These are phyloP conservation scores for Heterochromis multidens DNA, from an alignment of 2,113 vertebrate genomes.

Conservation along the genomic window DNA sequence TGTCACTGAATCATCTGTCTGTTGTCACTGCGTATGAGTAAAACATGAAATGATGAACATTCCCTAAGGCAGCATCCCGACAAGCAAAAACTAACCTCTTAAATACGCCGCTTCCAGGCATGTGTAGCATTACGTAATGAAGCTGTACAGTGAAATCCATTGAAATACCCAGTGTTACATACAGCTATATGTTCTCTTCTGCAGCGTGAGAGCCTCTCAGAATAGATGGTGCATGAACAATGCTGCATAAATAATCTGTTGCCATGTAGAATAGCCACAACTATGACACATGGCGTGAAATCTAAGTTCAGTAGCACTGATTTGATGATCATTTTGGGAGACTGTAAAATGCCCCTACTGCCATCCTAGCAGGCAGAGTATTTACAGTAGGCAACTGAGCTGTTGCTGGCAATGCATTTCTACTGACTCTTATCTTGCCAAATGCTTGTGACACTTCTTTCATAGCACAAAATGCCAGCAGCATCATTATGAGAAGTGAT, in stretches of 20 bases:
- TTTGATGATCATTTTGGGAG: slow-evolving; percentile 9
- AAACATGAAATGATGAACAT: slow-evolving; percentile 50
- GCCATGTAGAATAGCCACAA: not conserved
- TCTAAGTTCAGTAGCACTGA: not conserved
- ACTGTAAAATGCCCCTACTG: not conserved
- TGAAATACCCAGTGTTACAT: slow-evolving; percentile 8
- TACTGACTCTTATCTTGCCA: not conserved
- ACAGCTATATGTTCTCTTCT: slow-evolving; percentile 10
- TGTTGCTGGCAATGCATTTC: slow-evolving; percentile 15
- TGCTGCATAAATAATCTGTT: slow-evolving; percentile 13
- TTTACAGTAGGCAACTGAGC: not conserved
- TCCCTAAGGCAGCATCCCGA: slow-evolving; percentile 37
- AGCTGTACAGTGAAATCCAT: slow-evolving; percentile 21
- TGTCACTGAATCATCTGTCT: slow-evolving; percentile 44
- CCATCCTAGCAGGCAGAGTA: not conserved
- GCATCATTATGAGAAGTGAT: slow-evolving; percentile 11
- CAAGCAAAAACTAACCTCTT: slow-evolving; percentile 52
- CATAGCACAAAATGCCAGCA: not conserved
- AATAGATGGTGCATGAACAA: slow-evolving; percentile 8
- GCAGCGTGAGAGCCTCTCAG: not conserved
- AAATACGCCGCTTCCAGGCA: slow-evolving; percentile 39
- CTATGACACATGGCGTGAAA: not conserved
- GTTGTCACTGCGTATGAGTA: slow-evolving; percentile 43
- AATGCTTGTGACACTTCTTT: slow-evolving; percentile 10
- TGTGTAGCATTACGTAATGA: slow-evolving; percentile 51